phyloP scores from a whole-genome alignment of 1,140 invertebrate species.

The Pachyrhynchus sulphureomaculatus region DNA sequence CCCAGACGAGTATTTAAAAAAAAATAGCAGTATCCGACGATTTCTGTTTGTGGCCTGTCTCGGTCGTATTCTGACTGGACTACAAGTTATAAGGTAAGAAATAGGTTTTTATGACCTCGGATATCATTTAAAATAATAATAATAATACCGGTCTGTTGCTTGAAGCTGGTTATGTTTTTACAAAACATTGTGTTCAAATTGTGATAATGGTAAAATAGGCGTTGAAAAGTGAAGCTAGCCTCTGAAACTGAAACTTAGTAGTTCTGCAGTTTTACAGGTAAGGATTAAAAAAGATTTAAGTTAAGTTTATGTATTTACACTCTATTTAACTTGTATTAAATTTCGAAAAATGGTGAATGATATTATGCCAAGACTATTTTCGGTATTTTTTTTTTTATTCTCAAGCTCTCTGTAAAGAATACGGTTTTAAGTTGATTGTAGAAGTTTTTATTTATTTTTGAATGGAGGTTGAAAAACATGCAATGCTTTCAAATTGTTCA shows the following conservation, averaged over 20 bases:
- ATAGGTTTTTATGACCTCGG: background rate
- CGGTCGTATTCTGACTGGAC: no score
- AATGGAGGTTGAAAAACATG: no score
- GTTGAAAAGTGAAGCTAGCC: slow-evolving; percentile 8
- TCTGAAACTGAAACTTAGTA: slow-evolving; percentile 4
- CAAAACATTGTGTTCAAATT: slow-evolving; percentile 22
- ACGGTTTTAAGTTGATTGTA: no score
- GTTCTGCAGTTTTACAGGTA: slow-evolving; percentile 2
- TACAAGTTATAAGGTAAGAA: background rate
- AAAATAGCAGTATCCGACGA: no score
- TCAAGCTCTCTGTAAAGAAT: background rate
- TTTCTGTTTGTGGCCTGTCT: no score
- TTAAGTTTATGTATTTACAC: background rate
- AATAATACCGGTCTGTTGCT: no score
- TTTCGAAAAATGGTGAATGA: slow-evolving; percentile 11
- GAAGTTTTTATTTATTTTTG: no score
- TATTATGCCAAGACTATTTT: slow-evolving; percentile 6
- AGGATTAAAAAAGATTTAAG: background rate
- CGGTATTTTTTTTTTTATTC: background rate
- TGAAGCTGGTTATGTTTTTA: no score
- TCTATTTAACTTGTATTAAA: background rate
- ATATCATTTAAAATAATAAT: no score
- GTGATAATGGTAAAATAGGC: slow-evolving; percentile 15
- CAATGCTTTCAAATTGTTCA: no score
- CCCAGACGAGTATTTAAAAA: no score